Evolutionary conservation across 2,113 vertebrate genomes (phyloP).

Genomic region (Vombatus ursinus): DNA sequence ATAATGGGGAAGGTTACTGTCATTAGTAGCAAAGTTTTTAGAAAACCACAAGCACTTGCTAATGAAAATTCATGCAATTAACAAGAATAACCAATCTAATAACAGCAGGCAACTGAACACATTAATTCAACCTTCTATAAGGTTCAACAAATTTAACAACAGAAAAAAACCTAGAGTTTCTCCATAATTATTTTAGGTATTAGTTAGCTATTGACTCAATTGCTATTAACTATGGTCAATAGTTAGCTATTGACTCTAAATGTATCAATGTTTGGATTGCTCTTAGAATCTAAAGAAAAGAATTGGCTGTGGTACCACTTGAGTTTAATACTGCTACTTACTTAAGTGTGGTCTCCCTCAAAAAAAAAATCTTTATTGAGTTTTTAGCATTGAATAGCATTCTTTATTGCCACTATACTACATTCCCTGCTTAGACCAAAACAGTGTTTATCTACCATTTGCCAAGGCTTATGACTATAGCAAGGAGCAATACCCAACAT

Average conservation of each 20-base stretch:
- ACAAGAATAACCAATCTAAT: conserved; percentile 10
- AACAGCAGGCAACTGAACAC: conserved; percentile 7
- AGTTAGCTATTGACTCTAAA: neutral
- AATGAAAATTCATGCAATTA: neutral
- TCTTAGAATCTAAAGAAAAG: conserved; percentile 10
- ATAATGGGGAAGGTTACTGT: neutral
- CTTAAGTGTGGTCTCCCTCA: neutral
- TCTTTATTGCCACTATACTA: too few relatives aligned
- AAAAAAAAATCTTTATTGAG: neutral
- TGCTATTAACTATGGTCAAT: too few relatives aligned
- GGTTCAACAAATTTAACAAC: conserved; percentile 1
- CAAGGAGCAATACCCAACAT: neutral
- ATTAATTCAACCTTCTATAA: neutral
- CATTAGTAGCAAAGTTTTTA: neutral
- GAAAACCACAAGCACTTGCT: neutral
- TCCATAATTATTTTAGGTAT: neutral
- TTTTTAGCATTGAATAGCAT: neutral
- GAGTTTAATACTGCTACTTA: neutral
- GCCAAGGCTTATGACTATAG: neutral
- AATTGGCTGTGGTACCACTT: neutral
- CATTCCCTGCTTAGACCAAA: neutral
- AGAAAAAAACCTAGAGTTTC: conserved; percentile 20
- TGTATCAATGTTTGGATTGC: conserved; percentile 11
- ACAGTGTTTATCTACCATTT: neutral
- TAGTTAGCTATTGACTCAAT: neutral